Conservation (phyloP, 2,888 invertebrate species). For the Thumatha senex region DNA sequence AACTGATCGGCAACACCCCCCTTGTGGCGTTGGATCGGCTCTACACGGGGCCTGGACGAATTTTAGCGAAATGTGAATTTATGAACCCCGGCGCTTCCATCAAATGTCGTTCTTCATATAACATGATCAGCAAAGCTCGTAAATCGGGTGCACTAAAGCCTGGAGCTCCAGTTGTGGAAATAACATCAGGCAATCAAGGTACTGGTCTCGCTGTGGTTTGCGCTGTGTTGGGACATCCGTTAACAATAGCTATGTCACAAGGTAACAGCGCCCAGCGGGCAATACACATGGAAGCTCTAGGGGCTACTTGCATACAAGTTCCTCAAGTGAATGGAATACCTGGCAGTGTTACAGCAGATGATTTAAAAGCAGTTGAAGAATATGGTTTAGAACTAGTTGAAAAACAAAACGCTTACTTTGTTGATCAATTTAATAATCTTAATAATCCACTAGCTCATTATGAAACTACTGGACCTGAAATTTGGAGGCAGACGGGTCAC, state of each 20-base stretch:
- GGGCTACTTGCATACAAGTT: slow-evolving; percentile 67
- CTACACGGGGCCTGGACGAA: slow-evolving; percentile 67
- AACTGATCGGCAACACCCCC: slow-evolving; percentile 74
- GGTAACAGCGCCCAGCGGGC: slow-evolving; percentile 74
- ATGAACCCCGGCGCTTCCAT: slow-evolving; percentile 79
- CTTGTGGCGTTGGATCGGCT: slow-evolving; percentile 71
- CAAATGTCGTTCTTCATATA: slow-evolving; percentile 68
- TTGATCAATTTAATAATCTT: slow-evolving; percentile 69
- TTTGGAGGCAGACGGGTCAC: slow-evolving; percentile 74
- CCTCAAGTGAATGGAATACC: slow-evolving; percentile 75
- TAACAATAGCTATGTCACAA: slow-evolving; percentile 70
- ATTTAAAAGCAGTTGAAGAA: slow-evolving; percentile 65
- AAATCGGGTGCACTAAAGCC: slow-evolving; percentile 62
- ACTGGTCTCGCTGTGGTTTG: slow-evolving; percentile 75
- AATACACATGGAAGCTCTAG: slow-evolving; percentile 75
- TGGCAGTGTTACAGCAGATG: slow-evolving; percentile 69
- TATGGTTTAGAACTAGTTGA: slow-evolving; percentile 57
- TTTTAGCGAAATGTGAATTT: slow-evolving; percentile 75
- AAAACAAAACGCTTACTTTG: slow-evolving; percentile 66
- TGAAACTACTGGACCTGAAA: slow-evolving; percentile 70
- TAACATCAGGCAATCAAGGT: slow-evolving; percentile 76
- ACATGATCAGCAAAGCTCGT: slow-evolving; percentile 63
- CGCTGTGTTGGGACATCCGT: slow-evolving; percentile 67
- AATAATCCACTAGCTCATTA: slow-evolving; percentile 66
- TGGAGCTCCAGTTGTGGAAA: slow-evolving; percentile 64